These are phyloP conservation scores for Rhamphomyia laevipes DNA, from an alignment of 2,888 invertebrate species.

Conservation along the genomic window DNA sequence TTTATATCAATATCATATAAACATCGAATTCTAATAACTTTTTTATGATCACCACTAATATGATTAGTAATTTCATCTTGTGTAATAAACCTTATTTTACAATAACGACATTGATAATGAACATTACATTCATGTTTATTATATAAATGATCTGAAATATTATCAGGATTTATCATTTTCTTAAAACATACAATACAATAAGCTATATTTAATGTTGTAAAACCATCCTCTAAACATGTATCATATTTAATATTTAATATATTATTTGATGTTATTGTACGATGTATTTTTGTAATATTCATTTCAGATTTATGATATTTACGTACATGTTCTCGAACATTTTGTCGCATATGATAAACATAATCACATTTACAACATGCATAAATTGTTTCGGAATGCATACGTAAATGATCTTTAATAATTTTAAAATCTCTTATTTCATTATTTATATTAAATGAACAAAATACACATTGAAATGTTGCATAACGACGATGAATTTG, in stretches of 20 bases:
- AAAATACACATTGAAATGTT: not conserved
- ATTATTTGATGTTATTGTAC: not conserved
- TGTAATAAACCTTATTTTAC: not conserved
- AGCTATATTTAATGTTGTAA: not conserved
- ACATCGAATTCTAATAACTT: not conserved
- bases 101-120: not conserved
- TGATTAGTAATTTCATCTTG: not conserved
- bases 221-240: not conserved
- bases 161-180: not conserved
- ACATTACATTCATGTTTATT: not conserved
- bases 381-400: not conserved
- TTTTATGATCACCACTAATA: not conserved
- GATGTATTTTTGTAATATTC: not conserved
- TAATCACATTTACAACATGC: not conserved
- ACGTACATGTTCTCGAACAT: not conserved
- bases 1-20: not conserved
- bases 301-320: constrained; percentile 6
- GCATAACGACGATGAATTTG: not conserved
- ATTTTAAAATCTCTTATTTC: not conserved
- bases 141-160: not conserved
- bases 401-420: not conserved
- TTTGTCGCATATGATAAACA: not conserved
- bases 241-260: not conserved
- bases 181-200: not conserved
- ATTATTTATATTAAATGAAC: not conserved